Evolutionary conservation across 2,888 invertebrate species (phyloP), one percentile per base, ranked within the genome.

Genomic region (Nomada fabriciana): DNA sequence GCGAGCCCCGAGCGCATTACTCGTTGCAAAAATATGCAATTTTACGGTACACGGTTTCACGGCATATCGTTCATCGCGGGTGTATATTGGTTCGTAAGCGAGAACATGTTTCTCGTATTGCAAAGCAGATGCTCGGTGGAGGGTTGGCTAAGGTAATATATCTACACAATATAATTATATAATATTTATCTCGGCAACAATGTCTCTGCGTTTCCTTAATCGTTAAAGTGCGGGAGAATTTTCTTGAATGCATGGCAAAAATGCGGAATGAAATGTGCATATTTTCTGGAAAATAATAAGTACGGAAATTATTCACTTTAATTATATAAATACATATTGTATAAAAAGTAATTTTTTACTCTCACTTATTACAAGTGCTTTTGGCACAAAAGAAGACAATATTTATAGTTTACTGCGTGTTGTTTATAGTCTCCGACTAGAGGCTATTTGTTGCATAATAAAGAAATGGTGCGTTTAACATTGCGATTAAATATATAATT

Each of bases 1-100:
- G 53, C 59, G 36, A 47, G 43, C 36, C 42, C 18, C 25, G 53
- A 55, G 75, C 67, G 67, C 76, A 78, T 78, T 78, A 78, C 75
- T 75, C 36, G 77, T 47, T 25, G 42, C 53, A 78, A 78, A 78
- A 78, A 78, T 78, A 78, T 75, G 67, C 77, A 78, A 78, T 78
- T 78, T 75, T 67, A 75, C 67, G 67, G 53, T 47, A 52, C 15
- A 18, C 64, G 50, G 74, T 60, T 74, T n/a, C 57, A 29, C 73
- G 29, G 20, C 50, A 43, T 76, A 52, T 73, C 59, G 64, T 73
- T 73, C 64, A 59, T 59, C 64, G 50, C 20, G 13, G 57, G 23
- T n/a, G 29, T 50, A 60, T 50, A 67, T 74, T 53, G 74, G 43
- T 23, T 67, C n/a, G 64, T 59, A 52, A 64, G 65, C 64, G 73